phyloP scores from a whole-genome alignment of 1,140 invertebrate species.

The Eurosta solidaginis region DNA sequence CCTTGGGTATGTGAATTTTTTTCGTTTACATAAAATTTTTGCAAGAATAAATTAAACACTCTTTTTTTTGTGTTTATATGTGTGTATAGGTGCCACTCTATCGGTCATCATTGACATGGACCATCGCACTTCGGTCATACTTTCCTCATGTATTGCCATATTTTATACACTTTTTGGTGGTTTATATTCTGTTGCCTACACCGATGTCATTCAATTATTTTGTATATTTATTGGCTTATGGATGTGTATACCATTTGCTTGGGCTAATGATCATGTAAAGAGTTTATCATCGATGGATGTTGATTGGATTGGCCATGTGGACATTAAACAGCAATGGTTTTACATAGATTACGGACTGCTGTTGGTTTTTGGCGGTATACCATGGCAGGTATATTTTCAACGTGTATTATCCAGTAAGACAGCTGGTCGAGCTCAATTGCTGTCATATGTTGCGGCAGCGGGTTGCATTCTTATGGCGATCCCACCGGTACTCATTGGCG shows the following conservation, averaged over 20 bases:
- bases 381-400: slow-evolving; percentile 99
- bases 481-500: slow-evolving; percentile 94
- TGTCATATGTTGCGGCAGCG: slow-evolving; percentile 95
- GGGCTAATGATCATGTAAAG: slow-evolving; percentile 81
- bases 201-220: slow-evolving; percentile 97
- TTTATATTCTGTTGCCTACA: slow-evolving; percentile 97
- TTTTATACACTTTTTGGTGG: slow-evolving; percentile 98
- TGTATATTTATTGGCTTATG: slow-evolving; percentile 98
- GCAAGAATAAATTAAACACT: not conserved
- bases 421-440: slow-evolving; percentile 85
- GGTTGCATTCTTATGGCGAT: slow-evolving; percentile 97
- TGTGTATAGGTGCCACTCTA: slow-evolving; percentile 79
- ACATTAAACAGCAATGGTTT: slow-evolving; percentile 73
- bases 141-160: slow-evolving; percentile 94
- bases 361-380: slow-evolving; percentile 95
- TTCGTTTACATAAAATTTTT: not conserved
- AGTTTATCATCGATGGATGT: slow-evolving; percentile 79
- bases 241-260: slow-evolving; percentile 97
- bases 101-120: slow-evolving; percentile 97
- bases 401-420: slow-evolving; percentile 94
- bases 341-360: slow-evolving; percentile 92
- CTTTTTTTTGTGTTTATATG: not conserved
- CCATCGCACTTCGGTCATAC: slow-evolving; percentile 87
- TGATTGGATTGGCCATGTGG: slow-evolving; percentile 87
- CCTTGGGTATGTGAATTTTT: slow-evolving; percentile 69